A percentile compares a stretch with the other conserved stretches of the same genome.
Conservation (phyloP, 1,140 invertebrate species). For the Lepidurus couesii region DNA sequence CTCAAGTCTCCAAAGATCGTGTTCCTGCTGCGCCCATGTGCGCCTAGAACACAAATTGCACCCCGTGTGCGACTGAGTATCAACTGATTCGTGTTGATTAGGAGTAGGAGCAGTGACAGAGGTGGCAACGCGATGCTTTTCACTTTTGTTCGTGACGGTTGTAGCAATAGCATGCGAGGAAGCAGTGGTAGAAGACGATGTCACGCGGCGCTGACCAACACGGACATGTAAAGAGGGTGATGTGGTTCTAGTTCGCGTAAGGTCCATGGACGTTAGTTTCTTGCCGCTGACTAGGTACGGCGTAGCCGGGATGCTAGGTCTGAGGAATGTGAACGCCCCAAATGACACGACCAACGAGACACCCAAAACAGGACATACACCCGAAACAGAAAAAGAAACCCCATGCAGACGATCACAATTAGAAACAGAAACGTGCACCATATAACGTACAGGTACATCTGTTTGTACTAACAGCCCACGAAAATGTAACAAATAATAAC, state of each 20-base stretch:
- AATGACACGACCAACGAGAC: not conserved
- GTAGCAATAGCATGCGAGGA: not conserved
- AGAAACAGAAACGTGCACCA: not conserved
- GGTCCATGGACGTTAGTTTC: constrained; percentile 4
- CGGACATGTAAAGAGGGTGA: not conserved
- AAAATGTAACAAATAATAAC: not conserved
- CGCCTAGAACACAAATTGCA: constrained; percentile 65
- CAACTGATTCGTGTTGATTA: not conserved
- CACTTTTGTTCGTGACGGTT: not conserved
- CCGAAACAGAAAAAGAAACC: not conserved
- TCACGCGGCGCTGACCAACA: not conserved
- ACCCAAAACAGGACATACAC: not conserved
- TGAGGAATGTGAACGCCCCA: not conserved
- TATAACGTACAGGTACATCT: not conserved
- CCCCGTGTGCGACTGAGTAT: not conserved
- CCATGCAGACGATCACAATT: not conserved
- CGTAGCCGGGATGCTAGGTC: not conserved
- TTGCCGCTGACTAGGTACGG: not conserved
- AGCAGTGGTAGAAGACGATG: not conserved
- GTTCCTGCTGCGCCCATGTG: constrained; percentile 81
- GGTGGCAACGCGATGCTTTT: not conserved
- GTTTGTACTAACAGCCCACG: not conserved
- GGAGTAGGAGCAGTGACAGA: not conserved
- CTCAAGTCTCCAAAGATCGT: constrained; percentile 80
- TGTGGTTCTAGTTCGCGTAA: not conserved